Percentiles rank a stretch among this genome's conserved stretches.
These are phyloP conservation scores for Plotosus lineatus DNA, from an alignment of 2,113 vertebrate species.

Conservation along the genomic window DNA sequence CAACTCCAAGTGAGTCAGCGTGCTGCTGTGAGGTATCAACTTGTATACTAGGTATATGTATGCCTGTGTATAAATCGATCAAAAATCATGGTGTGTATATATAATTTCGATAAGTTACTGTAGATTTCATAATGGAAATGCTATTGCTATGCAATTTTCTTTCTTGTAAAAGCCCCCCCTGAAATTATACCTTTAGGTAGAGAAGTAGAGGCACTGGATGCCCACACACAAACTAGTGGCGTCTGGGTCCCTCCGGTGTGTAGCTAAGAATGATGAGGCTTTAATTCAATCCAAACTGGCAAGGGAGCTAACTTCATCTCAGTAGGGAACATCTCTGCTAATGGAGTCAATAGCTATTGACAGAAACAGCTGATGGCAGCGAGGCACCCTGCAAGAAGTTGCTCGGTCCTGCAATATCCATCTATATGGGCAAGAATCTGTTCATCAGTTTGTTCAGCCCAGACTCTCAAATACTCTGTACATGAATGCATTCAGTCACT, in stretches of 20 bases:
- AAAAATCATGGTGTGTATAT: too few relatives aligned
- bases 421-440: slow-evolving; percentile 41
- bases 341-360: slow-evolving; percentile 47
- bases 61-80: too few relatives aligned
- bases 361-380: slow-evolving; percentile 53
- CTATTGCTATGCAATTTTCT: background rate
- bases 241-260: slow-evolving; percentile 23
- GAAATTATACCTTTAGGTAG: background rate
- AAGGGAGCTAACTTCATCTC: slow-evolving; percentile 47
- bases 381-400: slow-evolving; percentile 32
- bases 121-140: background rate
- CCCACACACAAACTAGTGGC: slow-evolving; percentile 13
- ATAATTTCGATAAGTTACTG: too few relatives aligned
- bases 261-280: slow-evolving; percentile 35
- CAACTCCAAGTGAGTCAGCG: too few relatives aligned
- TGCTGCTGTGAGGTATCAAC: too few relatives aligned
- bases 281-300: slow-evolving; percentile 44
- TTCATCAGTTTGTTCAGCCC: slow-evolving; percentile 35
- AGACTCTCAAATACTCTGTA: slow-evolving; percentile 28
- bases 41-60: too few relatives aligned
- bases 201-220: background rate
- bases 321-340: slow-evolving; percentile 28
- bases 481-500: background rate
- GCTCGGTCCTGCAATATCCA: slow-evolving; percentile 50
- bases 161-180: background rate